phyloP scores from a whole-genome alignment of 2,888 invertebrate genomes.

The Ellobium chinense region DNA sequence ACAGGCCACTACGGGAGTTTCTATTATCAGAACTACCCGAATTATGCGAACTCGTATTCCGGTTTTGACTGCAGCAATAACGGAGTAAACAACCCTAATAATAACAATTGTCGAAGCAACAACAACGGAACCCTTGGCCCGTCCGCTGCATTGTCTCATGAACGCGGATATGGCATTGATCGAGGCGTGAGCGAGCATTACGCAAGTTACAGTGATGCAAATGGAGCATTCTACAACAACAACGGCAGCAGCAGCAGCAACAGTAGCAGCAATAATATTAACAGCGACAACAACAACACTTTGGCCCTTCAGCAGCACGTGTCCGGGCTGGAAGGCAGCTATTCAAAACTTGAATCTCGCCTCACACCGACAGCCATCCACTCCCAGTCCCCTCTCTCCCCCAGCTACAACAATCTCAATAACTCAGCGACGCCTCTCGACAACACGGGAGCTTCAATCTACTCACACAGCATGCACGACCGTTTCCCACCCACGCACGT shows the following conservation, averaged over 20 bases:
- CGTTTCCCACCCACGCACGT: slow-evolving; percentile 33
- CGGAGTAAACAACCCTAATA: neutral
- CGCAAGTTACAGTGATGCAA: slow-evolving; percentile 15
- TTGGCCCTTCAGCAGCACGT: slow-evolving; percentile 30
- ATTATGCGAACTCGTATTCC: neutral
- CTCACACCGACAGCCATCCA: slow-evolving; percentile 24
- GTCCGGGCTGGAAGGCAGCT: slow-evolving; percentile 14
- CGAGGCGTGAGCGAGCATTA: neutral
- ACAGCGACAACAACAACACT: neutral
- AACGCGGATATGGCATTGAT: slow-evolving; percentile 8
- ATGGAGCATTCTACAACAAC: slow-evolving; percentile 18
- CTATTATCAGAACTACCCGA: slow-evolving; percentile 13
- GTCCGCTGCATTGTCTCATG: neutral
- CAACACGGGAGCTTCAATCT: slow-evolving; percentile 5
- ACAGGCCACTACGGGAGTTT: neutral
- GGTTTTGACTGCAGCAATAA: slow-evolving; percentile 3
- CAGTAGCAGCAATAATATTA: neutral
- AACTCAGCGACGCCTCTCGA: neutral
- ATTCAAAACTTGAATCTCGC: slow-evolving; percentile 25
- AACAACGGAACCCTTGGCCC: neutral
- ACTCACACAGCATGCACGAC: neutral
- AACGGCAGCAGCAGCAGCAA: neutral
- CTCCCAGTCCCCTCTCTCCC: neutral
- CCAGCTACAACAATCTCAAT: slow-evolving; percentile 18
- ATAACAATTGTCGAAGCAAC: neutral